Base-by-base conservation (phyloP, 2,888 invertebrate genomes). In the Ormyrus labotus region DNA sequence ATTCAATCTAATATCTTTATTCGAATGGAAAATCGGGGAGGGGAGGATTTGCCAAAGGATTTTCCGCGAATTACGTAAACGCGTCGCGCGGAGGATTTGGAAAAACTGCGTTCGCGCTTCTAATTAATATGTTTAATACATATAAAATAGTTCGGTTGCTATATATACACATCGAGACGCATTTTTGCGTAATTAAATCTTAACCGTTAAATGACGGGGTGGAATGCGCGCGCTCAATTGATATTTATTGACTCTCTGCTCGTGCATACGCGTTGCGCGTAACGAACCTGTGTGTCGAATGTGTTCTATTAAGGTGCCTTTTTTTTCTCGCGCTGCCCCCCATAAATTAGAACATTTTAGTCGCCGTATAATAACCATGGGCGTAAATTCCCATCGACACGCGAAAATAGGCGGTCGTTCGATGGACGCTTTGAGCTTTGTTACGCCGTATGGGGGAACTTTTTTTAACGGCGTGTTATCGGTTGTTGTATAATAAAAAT, bases 161-260 rank as follows among this genome's bases (percentile, higher is more conserved):
- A 19, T 19, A 19, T 19, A 19, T 19, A 2, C 51, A 2, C 3
- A 8, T 19, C 34, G 10, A 13, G 45, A 3, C 34, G 34, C 3
- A 48, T 74, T 65, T 64, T 74, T 65, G 74, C 65, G 57, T 58
- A 74, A 74, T 74, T 65, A 65, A 64, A 73, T 34, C 34, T 34
- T 34, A 34, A 34, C 34, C 34, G 34, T 64, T 19, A 57, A 65
- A 65, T 19, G 55, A 50, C 50, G 34, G 34, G 34, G 48, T 13
- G 48, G 47, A 50, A 68, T 53, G 68, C 53, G 53, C 75, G 74
- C 65, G 55, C 55, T 63, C 48, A 50, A 61, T 76, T 76, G 53
- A 55, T 63, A 48, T 55, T 63, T 63, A 75, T 67, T 67, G 74
- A 75, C 74, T 67, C 19, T 19, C 13, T 19, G 19, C 50, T 34